Conservation (phyloP, 1,140 invertebrate species). For the Hestina assimilis region DNA sequence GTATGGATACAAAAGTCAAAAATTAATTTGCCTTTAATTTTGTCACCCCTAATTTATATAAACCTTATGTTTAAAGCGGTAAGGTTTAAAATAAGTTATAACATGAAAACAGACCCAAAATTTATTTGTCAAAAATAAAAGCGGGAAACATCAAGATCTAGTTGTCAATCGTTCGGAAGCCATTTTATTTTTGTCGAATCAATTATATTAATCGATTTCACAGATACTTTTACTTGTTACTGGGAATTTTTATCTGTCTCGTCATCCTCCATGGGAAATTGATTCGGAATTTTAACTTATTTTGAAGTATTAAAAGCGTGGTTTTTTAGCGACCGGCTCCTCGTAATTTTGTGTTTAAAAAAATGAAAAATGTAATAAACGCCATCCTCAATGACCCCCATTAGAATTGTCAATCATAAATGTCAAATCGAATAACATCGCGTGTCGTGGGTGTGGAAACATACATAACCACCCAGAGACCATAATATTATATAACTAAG, state of each 20-base stretch:
- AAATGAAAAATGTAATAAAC: too few relatives aligned
- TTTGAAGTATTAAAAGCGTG: neutral
- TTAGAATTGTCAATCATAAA: too few relatives aligned
- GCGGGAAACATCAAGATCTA: slow-evolving; percentile 56
- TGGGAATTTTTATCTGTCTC: slow-evolving; percentile 10
- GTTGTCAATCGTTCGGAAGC: slow-evolving; percentile 63
- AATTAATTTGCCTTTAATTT: too few relatives aligned
- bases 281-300: neutral
- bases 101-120: slow-evolving; percentile 14
- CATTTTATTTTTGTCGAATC: slow-evolving; percentile 68
- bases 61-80: neutral
- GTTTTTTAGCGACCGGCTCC: too few relatives aligned
- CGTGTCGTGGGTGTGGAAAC: too few relatives aligned
- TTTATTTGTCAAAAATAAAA: slow-evolving; percentile 35
- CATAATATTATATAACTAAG: too few relatives aligned
- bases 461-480: too few relatives aligned
- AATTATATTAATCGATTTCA: slow-evolving; percentile 73
- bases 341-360: too few relatives aligned
- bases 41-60: too few relatives aligned
- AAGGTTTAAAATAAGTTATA: slow-evolving; percentile 23
- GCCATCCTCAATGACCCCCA: too few relatives aligned
- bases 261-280: slow-evolving; percentile 9
- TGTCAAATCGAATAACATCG: too few relatives aligned
- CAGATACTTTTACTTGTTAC: slow-evolving; percentile 38
- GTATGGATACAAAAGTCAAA: too few relatives aligned